These are phyloP conservation scores for Imbricaverruca yamaguchii DNA, from an alignment of 2,888 invertebrate genomes.

Conservation along the genomic window DNA sequence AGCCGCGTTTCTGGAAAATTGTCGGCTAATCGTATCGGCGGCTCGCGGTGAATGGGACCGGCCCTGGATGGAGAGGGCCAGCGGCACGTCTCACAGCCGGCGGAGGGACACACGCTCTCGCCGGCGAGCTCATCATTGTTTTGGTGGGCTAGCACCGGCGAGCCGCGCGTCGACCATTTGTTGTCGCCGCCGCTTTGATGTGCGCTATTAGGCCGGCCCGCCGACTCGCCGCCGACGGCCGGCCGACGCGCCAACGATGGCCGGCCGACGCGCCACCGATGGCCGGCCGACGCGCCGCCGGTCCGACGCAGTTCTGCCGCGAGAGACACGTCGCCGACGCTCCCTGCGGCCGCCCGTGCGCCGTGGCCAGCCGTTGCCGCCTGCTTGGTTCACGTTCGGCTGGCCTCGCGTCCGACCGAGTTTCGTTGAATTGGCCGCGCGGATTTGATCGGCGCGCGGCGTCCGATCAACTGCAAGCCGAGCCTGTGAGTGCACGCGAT, in stretches of 20 bases:
- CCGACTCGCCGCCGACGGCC: neutral
- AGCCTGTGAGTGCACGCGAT: too few species aligned
- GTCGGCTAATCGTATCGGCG: too few species aligned
- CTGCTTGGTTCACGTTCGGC: too few species aligned
- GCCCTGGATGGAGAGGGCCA: neutral
- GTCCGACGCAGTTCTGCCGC: neutral
- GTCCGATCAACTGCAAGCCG: too few species aligned
- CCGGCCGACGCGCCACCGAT: neutral
- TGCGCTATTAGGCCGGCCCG: neutral
- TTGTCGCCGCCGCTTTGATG: conserved; percentile 10
- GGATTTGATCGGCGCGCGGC: too few species aligned
- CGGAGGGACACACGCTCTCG: neutral
- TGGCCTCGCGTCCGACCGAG: too few species aligned
- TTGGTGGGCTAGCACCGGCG: neutral
- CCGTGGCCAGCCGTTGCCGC: too few species aligned
- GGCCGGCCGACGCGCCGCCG: neutral
- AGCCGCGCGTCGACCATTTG: neutral
- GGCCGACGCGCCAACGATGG: neutral
- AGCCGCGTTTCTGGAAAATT: too few species aligned
- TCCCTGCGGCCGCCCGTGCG: neutral
- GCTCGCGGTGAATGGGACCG: too few species aligned
- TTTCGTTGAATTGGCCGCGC: too few species aligned
- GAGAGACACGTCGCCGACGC: neutral
- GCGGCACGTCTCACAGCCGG: too few species aligned
- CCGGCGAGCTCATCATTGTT: neutral